Evolutionary conservation across 2,797 vertebrate species (phyloP).

Genomic region (Taenioides sp.): DNA sequence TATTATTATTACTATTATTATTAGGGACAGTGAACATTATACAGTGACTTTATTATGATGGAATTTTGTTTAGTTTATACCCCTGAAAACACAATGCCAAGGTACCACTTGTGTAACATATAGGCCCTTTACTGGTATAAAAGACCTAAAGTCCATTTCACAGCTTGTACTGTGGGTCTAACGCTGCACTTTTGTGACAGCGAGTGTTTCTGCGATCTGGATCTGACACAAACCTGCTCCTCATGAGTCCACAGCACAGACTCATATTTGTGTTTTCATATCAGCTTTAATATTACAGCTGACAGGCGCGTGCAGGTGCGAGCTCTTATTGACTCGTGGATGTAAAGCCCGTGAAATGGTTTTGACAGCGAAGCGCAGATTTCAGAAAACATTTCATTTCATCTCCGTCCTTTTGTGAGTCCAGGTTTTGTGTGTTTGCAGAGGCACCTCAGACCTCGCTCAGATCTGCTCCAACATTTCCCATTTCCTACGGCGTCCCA

Average conservation of each 20-base stretch:
- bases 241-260: background rate
- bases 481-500: too few species aligned
- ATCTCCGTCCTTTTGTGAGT: slow-evolving; percentile 33
- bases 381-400: slow-evolving; percentile 47
- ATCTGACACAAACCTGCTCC: too few species aligned
- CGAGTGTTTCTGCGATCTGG: background rate
- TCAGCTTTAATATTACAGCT: slow-evolving; percentile 30
- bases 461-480: background rate
- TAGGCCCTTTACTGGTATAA: too few species aligned
- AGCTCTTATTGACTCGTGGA: slow-evolving; percentile 40
- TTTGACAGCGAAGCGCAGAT: slow-evolving; percentile 20
- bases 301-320: slow-evolving; percentile 30
- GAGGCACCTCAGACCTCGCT: slow-evolving; percentile 9
- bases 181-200: background rate
- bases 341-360: too few species aligned
- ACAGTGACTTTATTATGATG: too few species aligned
- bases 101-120: too few species aligned
- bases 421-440: slow-evolving; percentile 25
- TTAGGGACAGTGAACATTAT: too few species aligned
- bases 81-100: too few species aligned
- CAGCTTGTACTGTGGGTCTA: background rate
- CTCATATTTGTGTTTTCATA: slow-evolving; percentile 11
- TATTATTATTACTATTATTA: too few species aligned
- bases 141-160: background rate
- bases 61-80: too few species aligned